phyloP scores from a whole-genome alignment of 2,113 vertebrate species.

The Gila orcuttii region DNA sequence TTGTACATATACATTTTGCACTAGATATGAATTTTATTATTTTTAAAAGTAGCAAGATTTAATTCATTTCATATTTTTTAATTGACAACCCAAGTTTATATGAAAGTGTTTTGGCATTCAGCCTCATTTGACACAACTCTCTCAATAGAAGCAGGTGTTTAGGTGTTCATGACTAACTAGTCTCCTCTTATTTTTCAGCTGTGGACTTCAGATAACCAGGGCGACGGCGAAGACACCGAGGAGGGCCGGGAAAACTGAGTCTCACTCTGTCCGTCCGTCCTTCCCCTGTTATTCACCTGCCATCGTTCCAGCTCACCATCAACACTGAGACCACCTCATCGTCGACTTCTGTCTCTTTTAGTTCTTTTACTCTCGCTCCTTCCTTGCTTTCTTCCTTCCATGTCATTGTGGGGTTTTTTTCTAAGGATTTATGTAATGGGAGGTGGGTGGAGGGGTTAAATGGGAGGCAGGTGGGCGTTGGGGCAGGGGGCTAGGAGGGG shows the following conservation, averaged over 20 bases:
- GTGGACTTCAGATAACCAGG: slow-evolving; percentile 73
- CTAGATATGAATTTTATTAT: background rate
- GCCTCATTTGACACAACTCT: background rate
- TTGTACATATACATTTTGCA: background rate
- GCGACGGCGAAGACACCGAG: slow-evolving; percentile 65
- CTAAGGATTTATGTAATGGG: slow-evolving; percentile 42
- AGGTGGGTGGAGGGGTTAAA: slow-evolving; percentile 31
- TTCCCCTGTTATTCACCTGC: slow-evolving; percentile 41
- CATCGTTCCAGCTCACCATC: slow-evolving; percentile 54
- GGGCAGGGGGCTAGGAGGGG: slow-evolving; percentile 4
- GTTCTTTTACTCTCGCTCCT: slow-evolving; percentile 39
- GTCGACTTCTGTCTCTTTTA: slow-evolving; percentile 55
- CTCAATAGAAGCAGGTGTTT: background rate
- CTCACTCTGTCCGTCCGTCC: slow-evolving; percentile 24
- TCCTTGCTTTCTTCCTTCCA: slow-evolving; percentile 39
- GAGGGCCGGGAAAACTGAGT: slow-evolving; percentile 60
- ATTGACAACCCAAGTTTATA: background rate
- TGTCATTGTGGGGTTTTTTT: slow-evolving; percentile 46
- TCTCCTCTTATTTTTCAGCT: slow-evolving; percentile 62
- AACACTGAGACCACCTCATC: slow-evolving; percentile 59
- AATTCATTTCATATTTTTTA: background rate
- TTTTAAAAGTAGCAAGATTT: background rate
- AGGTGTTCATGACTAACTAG: background rate
- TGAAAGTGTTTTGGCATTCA: background rate
- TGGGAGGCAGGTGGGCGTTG: background rate